A percentile compares a stretch with the other conserved stretches of the same genome.
phyloP scores from a whole-genome alignment of 2,113 vertebrate genomes.

The Corythaixoides concolor region DNA sequence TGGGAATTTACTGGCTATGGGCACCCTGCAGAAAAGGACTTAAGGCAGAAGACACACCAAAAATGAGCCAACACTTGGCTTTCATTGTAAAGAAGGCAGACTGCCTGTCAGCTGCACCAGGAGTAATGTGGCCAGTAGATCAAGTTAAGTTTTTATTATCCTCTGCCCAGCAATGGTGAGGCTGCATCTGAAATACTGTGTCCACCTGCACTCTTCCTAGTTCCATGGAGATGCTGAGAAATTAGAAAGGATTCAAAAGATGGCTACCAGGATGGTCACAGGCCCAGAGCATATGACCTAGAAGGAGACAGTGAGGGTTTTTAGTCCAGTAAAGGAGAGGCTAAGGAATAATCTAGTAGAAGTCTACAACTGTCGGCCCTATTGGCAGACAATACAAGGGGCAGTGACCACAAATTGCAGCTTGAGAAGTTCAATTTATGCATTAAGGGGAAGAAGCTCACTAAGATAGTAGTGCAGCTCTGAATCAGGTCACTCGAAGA shows the following conservation, averaged over 20 bases:
- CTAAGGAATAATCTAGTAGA: not conserved
- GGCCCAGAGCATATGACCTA: not conserved
- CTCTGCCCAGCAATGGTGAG: not conserved
- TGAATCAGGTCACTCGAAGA: not conserved
- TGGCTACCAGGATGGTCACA: not conserved
- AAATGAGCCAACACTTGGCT: not conserved
- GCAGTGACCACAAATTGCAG: not conserved
- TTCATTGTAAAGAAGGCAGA: not conserved
- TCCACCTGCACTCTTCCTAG: not conserved
- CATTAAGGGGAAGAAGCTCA: not conserved
- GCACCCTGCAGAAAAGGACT: not conserved
- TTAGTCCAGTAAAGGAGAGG: not conserved
- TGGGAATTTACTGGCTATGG: rapidly evolving
- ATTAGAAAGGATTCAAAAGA: not conserved
- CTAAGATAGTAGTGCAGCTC: not conserved
- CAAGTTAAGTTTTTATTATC: not conserved
- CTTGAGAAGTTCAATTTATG: not conserved
- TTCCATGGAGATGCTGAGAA: not conserved
- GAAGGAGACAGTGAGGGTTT: not conserved
- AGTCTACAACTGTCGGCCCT: not conserved
- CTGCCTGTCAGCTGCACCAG: not conserved
- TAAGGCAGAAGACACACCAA: not conserved
- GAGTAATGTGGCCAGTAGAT: not conserved
- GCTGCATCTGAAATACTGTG: not conserved
- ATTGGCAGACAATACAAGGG: not conserved